Percentiles rank a stretch among this genome's conserved stretches.
Conservation (phyloP, 2,797 vertebrate species). For the Thripadectes ignobilis region DNA sequence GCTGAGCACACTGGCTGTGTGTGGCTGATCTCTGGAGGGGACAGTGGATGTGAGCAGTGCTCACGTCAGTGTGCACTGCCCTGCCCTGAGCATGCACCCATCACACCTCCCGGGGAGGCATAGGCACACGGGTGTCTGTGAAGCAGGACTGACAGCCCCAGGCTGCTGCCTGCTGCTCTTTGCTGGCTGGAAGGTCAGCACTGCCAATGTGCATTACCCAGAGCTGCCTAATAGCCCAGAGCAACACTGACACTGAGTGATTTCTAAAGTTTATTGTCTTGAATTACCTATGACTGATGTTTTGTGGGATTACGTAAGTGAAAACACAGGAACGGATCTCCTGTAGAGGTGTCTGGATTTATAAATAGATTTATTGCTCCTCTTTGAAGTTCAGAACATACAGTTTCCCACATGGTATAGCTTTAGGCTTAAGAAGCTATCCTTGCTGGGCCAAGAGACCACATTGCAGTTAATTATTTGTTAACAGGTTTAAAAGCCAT, state of each 20-base stretch:
- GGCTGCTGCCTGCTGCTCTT: not conserved
- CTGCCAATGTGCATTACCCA: not conserved
- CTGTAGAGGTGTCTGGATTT: constrained; percentile 38
- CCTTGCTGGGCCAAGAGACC: not conserved
- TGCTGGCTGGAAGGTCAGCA: not conserved
- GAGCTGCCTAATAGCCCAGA: not conserved
- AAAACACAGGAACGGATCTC: constrained; percentile 27
- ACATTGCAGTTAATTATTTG: not conserved
- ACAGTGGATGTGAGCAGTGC: not conserved
- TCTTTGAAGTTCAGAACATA: constrained; percentile 16
- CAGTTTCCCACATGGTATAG: not conserved
- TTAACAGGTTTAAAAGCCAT: constrained; percentile 27
- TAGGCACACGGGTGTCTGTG: not conserved
- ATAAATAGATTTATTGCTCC: constrained; percentile 30
- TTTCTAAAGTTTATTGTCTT: not conserved
- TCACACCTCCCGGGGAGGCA: not conserved
- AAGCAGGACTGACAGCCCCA: not conserved
- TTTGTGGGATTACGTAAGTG: constrained; percentile 19
- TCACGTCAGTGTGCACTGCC: not conserved
- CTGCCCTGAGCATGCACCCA: not conserved
- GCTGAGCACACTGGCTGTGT: rapidly evolving
- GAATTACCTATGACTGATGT: not conserved
- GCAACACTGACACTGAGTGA: not conserved
- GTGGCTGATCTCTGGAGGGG: not conserved
- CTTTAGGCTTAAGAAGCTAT: not conserved